Evolutionary conservation across 2,113 vertebrate species (phyloP).

Genomic region (Apistogramma diplotaenia): DNA sequence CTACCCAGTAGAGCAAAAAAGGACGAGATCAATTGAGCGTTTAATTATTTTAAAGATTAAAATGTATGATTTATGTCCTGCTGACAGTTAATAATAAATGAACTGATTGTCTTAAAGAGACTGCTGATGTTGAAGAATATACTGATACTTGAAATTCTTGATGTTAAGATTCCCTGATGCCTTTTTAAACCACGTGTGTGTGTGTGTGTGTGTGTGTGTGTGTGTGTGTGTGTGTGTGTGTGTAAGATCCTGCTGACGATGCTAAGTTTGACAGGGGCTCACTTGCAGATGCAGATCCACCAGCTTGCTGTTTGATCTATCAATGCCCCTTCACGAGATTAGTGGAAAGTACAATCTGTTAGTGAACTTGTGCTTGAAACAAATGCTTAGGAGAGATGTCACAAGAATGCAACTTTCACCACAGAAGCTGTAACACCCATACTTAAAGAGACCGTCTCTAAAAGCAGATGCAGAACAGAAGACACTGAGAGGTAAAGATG

Average conservation of each 20-base stretch:
- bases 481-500: neutral
- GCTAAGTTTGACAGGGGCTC: constrained; percentile 21
- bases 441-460: neutral
- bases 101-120: neutral
- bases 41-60: constrained; percentile 62
- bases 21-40: constrained; percentile 52
- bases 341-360: constrained; percentile 38
- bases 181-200: constrained; percentile 1
- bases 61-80: constrained; percentile 49
- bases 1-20: constrained; percentile 46
- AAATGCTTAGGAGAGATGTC: constrained; percentile 3
- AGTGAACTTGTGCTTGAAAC: neutral
- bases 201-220: neutral
- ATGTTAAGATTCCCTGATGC: constrained; percentile 12
- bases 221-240: neutral
- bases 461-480: neutral
- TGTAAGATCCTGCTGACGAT: constrained; percentile 39
- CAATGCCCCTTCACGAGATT: constrained; percentile 54
- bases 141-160: neutral
- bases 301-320: constrained; percentile 50
- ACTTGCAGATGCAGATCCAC: constrained; percentile 23
- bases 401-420: constrained; percentile 4
- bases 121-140: constrained; percentile 10
- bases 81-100: constrained; percentile 22
- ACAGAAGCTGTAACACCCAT: neutral